Evolutionary conservation across 2,113 vertebrate species (phyloP), one percentile per base, ranked within the genome.

Genomic region (Odocoileus virginianus): DNA sequence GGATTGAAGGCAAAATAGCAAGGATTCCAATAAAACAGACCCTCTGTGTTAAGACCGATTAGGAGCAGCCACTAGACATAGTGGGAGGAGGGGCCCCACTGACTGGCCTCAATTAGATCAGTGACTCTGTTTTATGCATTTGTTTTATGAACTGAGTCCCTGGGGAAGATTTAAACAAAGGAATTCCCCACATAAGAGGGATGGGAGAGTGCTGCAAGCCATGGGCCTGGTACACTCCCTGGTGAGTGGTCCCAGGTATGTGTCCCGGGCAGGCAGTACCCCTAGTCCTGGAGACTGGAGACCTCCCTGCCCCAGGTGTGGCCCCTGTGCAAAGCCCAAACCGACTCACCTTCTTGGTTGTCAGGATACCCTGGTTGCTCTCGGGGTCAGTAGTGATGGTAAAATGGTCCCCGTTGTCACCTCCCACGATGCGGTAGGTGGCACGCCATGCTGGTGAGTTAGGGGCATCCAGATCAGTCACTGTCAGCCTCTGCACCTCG

Each of bases 351-450:
- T 99, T 99, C n/a, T 93, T 97, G 0, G 99, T 99, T 5, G 85
- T 98, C 92, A 99, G 97, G 93, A 99, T 87, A 12, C 99, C 99
- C 96, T 99, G 99, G 0, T 99, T 99, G 98, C 99, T 99, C 98
- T 98, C 97, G 0, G 81, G 93, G 85, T 99, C 98, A 0, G 99
- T 99, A 67, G 90, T 23, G 45, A 99, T 97, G 17, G 92, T 17
- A 25, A 99, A 99, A 95, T 98, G 89, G 0, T 98, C 98, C 0
- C 81, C 98, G 0, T 97, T 97, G 0, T 99, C 99, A 74, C 99
- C 99, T 0, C 86, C 96, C 40, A 99, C 25, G 10, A 99, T 99
- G 21, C 2, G 98, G 97, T 99, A 99, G 43, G 97, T 91, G 0
- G 99, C 98, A 0, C 95, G 98, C 99, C 99, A 99, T 0, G 99